Evolutionary conservation across 2,797 vertebrate genomes (phyloP), one percentile per base, ranked within the genome.

Genomic region (Prionace glauca): DNA sequence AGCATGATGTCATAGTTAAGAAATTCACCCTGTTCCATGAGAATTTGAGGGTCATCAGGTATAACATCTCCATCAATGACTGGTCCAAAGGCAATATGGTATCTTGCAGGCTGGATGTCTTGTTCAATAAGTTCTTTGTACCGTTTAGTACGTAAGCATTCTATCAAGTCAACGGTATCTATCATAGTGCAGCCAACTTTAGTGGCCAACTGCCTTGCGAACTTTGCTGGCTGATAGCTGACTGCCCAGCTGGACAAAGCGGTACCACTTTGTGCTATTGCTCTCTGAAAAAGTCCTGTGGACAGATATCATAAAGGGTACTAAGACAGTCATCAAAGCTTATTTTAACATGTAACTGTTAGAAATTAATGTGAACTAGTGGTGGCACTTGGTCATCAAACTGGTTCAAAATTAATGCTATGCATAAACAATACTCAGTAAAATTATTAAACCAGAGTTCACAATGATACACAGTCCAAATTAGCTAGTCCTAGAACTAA

Each of bases 1-100:
- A 99, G 97, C 99, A 99, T 99, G 87, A 99, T 99, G 96, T 99
- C 99, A 0, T 99, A 99, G 97, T 99, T 99, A 96, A 99, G 98
- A 97, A 99, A 99, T 96, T 99, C 99, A 67, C 99, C 99, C 98
- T 99, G 99, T 69, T 99, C 99, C 99, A 99, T 99, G 96, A 99
- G 72, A 96, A 99, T 99, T 97, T 99, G 99, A 69, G 99, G 99
- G 96, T 99, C 99, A 72, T 99, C 99, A 0, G 99, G 99, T 96
- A 99, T 99, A 86, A 99, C 99, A 81, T 99, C 99, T 0, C 99
- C 99, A 81, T 99, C 99, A 45, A 99, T 99, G 93, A 99, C 99
- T 0, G 99, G 99, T 96, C 99, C 99, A 95, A 99, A 99, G 96
- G 99, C 99, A 96, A 99, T 99, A 95, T 99, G 99, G 97, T 99